Conservation (phyloP, 2,113 vertebrate species). For the Sinocyclocheilus anshuiensis region DNA sequence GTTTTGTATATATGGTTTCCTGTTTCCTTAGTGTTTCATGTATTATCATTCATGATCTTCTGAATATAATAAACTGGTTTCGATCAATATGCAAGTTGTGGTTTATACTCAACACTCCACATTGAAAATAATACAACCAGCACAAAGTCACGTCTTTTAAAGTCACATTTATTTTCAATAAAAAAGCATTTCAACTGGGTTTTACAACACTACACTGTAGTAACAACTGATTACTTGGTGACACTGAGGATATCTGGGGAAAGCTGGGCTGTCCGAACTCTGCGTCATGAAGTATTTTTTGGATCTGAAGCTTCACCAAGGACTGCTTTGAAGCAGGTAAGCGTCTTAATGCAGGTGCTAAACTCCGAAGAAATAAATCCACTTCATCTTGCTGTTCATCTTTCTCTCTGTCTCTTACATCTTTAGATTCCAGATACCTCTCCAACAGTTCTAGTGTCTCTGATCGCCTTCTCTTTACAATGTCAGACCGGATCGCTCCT, state of each 20-base stretch:
- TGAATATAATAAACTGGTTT: slow-evolving; percentile 9
- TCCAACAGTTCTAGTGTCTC: slow-evolving; percentile 30
- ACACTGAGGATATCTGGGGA: slow-evolving; percentile 19
- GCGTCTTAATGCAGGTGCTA: slow-evolving; percentile 36
- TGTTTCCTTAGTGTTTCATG: background rate
- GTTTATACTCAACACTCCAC: background rate
- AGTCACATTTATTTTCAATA: slow-evolving; percentile 18
- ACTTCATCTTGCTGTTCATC: slow-evolving; percentile 31
- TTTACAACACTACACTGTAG: slow-evolving; percentile 42
- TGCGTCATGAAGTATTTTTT: slow-evolving; percentile 27
- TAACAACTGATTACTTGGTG: slow-evolving; percentile 40
- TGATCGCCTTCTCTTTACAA: slow-evolving; percentile 1
- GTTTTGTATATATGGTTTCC: background rate
- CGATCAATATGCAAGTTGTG: background rate
- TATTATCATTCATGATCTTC: background rate
- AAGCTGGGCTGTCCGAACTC: slow-evolving; percentile 37
- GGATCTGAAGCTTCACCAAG: slow-evolving; percentile 39
- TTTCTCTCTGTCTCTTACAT: slow-evolving; percentile 11
- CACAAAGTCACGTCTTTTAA: background rate
- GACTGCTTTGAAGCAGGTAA: slow-evolving; percentile 38
- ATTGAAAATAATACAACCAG: background rate
- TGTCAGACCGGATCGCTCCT: background rate
- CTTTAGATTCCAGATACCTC: slow-evolving; percentile 22
- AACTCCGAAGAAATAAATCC: slow-evolving; percentile 38
- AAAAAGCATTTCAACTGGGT: slow-evolving; percentile 30